phyloP scores from a whole-genome alignment of 1,140 invertebrate species.

The Drosophila bocki region DNA sequence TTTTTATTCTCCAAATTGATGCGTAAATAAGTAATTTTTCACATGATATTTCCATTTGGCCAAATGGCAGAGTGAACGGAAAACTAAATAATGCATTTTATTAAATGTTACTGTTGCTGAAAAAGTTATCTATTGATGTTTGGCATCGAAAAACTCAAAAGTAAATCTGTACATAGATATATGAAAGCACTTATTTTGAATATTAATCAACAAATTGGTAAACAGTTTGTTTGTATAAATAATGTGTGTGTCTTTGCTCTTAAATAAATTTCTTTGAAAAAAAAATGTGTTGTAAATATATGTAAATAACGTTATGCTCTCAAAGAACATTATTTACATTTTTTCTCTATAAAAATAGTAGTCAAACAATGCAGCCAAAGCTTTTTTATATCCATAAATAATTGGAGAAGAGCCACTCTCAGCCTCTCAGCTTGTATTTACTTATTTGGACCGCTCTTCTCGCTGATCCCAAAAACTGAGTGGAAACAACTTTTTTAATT shows the following conservation, averaged over 20 bases:
- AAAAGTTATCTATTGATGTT: background rate
- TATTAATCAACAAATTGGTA: slow-evolving; percentile 2
- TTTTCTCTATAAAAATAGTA: background rate
- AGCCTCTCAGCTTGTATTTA: slow-evolving; percentile 13
- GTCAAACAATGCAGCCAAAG: background rate
- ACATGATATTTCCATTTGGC: slow-evolving; percentile 3
- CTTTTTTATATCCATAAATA: slow-evolving; percentile 12
- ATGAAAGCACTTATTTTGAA: background rate
- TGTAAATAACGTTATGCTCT: background rate
- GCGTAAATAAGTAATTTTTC: slow-evolving; percentile 15
- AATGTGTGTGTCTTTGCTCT: background rate
- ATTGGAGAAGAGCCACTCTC: background rate
- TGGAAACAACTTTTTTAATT: slow-evolving; percentile 71
- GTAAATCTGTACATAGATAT: background rate
- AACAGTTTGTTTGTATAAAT: background rate
- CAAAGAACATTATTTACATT: background rate
- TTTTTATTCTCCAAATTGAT: background rate
- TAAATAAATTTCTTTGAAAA: background rate
- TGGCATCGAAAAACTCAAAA: background rate
- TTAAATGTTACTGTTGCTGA: background rate
- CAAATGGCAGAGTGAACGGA: slow-evolving; percentile 6
- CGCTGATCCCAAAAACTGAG: slow-evolving; percentile 36
- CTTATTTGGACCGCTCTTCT: slow-evolving; percentile 19
- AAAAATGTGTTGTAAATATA: too few relatives aligned
- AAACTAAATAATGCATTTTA: slow-evolving; percentile 14